Evolutionary conservation across 2,113 vertebrate species (phyloP).

Genomic region (Sphyrna mokarran): DNA sequence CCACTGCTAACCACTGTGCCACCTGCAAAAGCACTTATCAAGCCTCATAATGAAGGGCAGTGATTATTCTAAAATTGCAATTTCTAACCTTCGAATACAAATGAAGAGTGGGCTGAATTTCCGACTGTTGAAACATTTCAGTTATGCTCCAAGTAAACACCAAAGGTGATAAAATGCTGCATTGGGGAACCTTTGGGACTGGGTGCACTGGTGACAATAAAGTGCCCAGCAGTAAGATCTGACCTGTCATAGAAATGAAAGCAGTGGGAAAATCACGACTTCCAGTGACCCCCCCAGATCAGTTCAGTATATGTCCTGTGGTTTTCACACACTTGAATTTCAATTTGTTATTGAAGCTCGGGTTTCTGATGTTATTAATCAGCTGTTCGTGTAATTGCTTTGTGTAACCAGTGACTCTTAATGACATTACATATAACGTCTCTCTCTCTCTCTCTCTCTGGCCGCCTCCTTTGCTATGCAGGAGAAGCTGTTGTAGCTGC

Average conservation of each 20-base stretch:
- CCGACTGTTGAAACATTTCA: background rate
- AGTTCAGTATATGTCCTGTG: background rate
- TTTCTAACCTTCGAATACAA: background rate
- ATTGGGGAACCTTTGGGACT: background rate
- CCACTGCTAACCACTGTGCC: too few relatives aligned
- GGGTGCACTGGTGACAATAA: background rate
- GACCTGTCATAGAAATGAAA: background rate
- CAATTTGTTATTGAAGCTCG: background rate
- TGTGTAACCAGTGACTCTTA: background rate
- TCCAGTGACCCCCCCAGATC: background rate
- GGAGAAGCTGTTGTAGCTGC: background rate
- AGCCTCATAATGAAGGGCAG: background rate
- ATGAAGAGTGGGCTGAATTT: background rate
- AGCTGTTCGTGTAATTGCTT: background rate
- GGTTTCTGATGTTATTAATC: background rate
- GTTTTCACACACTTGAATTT: background rate
- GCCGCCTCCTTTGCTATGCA: background rate
- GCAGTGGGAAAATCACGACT: background rate
- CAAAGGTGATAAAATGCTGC: background rate
- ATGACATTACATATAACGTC: background rate
- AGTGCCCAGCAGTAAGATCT: background rate
- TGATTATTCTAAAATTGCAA: background rate
- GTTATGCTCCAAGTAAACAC: background rate
- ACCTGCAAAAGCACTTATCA: too few relatives aligned
- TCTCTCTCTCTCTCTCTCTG: too few relatives aligned